Evolutionary conservation across 2,797 vertebrate genomes (phyloP), one percentile per base, ranked within the genome.

Genomic region (Myotis planiceps): DNA sequence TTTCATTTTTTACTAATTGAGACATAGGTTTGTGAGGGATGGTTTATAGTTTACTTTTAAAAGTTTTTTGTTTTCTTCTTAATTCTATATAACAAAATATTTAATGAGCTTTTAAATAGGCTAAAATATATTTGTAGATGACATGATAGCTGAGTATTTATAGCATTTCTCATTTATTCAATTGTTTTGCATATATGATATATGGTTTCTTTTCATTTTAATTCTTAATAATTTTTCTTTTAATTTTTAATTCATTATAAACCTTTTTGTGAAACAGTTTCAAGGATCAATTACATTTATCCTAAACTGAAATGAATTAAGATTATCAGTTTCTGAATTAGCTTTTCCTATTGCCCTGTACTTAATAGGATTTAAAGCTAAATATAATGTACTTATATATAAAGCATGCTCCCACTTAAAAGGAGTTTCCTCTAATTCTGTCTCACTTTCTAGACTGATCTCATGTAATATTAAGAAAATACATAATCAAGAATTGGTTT

Each of bases 401-500:
- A 49, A 0, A 87, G 34, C 18, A 83, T 55, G 1, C 9, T 81
- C 18, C 27, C 65, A 81, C 92, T 83, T 34, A 27, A 78, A 88
- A 92, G 79, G 16, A 69, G 2, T 92, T 94, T 55, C n/a, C 58
- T 90, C 3, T 53, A 78, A 71, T 93, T 92, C 55, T 84, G 25
- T 55, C 1, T 94, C 13, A 32, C 27, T 88, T 47, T 78, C 23
- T 85, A 6, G 6, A 79, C 19, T 82, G 72, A 82, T 7, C 29
- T 76, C 15, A 23, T 69, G 9, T 71, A 66, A 91, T 90, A 81
- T 76, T 94, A 93, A 95, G 76, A 90, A 97, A 95, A 90, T 14
- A 71, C 3, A 42, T 42, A 95, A 34, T 96, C 58, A 97, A 96
- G 34, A 96, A 63, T 90, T 95, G 88, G 89, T 49, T 92, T 98